Conservation (phyloP, 2,888 invertebrate genomes). For the Bugula neritina region DNA sequence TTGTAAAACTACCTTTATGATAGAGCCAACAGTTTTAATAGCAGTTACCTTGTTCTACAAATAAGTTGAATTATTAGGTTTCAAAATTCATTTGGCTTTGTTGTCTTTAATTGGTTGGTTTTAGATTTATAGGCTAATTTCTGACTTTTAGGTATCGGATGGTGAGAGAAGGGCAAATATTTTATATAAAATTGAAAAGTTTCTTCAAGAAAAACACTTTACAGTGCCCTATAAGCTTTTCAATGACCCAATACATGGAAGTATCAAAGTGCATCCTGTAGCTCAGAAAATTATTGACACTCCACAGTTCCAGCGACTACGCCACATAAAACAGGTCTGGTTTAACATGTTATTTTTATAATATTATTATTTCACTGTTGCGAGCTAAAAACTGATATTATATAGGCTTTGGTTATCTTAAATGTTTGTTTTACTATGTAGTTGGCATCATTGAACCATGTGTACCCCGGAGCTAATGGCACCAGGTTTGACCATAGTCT, state of each 20-base stretch:
- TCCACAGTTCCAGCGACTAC: conserved; percentile 62
- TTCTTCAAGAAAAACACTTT: not conserved
- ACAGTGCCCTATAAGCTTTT: conserved; percentile 42
- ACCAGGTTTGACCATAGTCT: conserved; percentile 62
- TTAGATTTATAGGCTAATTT: too few relatives aligned
- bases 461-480: conserved; percentile 58
- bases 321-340: conserved; percentile 57
- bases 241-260: conserved; percentile 58
- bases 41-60: too few relatives aligned
- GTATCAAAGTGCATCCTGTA: conserved; percentile 55
- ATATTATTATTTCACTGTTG: not conserved
- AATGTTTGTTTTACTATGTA: not conserved
- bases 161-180: too few relatives aligned
- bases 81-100: too few relatives aligned
- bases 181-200: too few relatives aligned
- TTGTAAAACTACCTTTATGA: too few relatives aligned
- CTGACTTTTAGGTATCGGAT: too few relatives aligned
- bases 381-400: not conserved
- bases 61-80: too few relatives aligned
- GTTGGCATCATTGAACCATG: conserved; percentile 56
- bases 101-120: too few relatives aligned
- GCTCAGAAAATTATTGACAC: conserved; percentile 60
- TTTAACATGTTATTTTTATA: not conserved
- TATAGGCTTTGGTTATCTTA: not conserved
- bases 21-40: too few relatives aligned